Base-by-base conservation (phyloP, 2,113 vertebrate genomes). In the Pelmatolapia mariae region DNA sequence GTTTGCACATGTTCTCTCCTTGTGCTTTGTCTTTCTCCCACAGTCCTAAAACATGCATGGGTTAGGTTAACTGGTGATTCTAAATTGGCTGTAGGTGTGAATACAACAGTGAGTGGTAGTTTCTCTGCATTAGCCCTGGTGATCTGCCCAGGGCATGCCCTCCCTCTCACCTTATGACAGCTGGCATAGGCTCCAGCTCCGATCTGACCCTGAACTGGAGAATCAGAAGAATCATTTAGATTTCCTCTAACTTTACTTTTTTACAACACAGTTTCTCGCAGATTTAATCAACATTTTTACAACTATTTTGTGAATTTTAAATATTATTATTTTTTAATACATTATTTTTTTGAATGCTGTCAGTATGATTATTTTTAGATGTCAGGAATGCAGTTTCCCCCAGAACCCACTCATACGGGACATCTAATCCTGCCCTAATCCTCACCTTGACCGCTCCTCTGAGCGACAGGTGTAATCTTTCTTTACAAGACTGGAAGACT, bases 401-500 rank as follows among this genome's bases (percentile, higher is more conserved):
- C 63, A 43, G 83, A 86, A 78, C 18, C 13, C 4, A 4, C 89
- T 89, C 83, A 78, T 56, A 57, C 82, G n/a, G 81, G 59, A 89
- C 87, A 82, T 7, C 4, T 90, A 88, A 93, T 91, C 89, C 91
- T 24, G 66, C 33, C 80, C 50, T 88, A 89, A 94, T 86, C 87
- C 90, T 86, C 73, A 90, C 90, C 86, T 92, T 86, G 86, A 87
- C 89, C 78, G 18, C 61, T 50, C 38, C 52, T 83, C 19, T 80
- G 82, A 89, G 80, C 82, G 83, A 87, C 90, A 63, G 82, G 66
- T 82, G 86, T 66, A 85, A 82, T 86, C 80, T 61, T 63, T 38
- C 63, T 33, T 53, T 80, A 47, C 88, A 90, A 84, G 89, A 87
- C 47, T 66, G 59, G 73, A 13, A 6, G 63, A 24, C 45, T 40